These are phyloP conservation scores for Odontamblyopus lacepedii DNA, from an alignment of 2,797 vertebrate genomes.

Conservation along the genomic window DNA sequence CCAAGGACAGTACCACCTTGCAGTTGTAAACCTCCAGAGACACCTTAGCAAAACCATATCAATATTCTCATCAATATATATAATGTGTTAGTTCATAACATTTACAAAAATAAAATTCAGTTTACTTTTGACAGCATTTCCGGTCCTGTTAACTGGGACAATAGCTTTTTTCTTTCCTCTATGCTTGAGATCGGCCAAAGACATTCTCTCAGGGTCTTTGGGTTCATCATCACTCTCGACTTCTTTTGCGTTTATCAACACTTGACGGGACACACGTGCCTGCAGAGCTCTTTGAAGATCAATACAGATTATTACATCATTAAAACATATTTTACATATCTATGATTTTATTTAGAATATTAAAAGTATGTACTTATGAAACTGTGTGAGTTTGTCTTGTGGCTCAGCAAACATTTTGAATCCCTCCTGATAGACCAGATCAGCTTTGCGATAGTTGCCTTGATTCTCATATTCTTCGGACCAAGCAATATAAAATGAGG, in stretches of 20 bases:
- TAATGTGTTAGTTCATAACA: background rate
- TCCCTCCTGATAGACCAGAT: slow-evolving; percentile 88
- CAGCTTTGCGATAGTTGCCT: slow-evolving; percentile 87
- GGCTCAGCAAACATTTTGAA: slow-evolving; percentile 85
- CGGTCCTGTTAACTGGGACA: slow-evolving; percentile 83
- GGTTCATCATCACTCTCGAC: slow-evolving; percentile 54
- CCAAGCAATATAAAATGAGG: slow-evolving; percentile 92
- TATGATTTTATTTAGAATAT: background rate
- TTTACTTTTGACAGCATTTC: slow-evolving; percentile 82
- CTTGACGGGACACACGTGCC: slow-evolving; percentile 88
- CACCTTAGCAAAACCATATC: slow-evolving; percentile 60
- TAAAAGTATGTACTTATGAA: slow-evolving; percentile 83
- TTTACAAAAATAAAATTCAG: background rate
- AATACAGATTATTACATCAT: slow-evolving; percentile 2
- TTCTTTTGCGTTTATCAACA: slow-evolving; percentile 78
- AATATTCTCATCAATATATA: background rate
- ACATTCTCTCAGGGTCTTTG: slow-evolving; percentile 81
- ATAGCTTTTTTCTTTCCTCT: slow-evolving; percentile 88
- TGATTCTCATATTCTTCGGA: slow-evolving; percentile 90
- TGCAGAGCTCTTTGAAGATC: slow-evolving; percentile 84
- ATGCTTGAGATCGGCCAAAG: slow-evolving; percentile 85
- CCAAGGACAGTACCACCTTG: slow-evolving; percentile 59
- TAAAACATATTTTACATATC: background rate
- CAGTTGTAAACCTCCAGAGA: slow-evolving; percentile 72
- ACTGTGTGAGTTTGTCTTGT: slow-evolving; percentile 84